Evolutionary conservation across 2,113 vertebrate species (phyloP), one percentile per base, ranked within the genome.

Genomic region (Octodon degus): DNA sequence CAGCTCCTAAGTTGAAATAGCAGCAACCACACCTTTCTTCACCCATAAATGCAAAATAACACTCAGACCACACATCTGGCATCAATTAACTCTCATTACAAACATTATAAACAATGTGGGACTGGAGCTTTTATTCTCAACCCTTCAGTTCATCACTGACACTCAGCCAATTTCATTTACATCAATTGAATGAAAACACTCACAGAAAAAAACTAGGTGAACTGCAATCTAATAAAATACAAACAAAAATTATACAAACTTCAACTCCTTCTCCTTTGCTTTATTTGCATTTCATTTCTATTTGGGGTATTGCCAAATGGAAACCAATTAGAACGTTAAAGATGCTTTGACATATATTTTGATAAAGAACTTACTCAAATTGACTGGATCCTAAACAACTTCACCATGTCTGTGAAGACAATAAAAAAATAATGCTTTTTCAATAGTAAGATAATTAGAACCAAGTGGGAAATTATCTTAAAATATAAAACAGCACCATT

Each of bases 51-150:
- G 40, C n/a, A 83, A 95, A 94, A 84, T 24, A 74, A 40, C 87
- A 58, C 43, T 76, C 12, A 87, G 53, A 93, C 85, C 77, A 90
- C 77, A 95, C 43, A 96, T 91, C 55, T 97, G 95, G 95, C 60
- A 98, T 96, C 67, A 98, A 97, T 97, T 97, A 98, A 91, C 43
- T 96, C 55, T 92, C 30, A 96, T 96, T 97, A 89, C 98, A 98
- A 97, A 94, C 60, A 94, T 20, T 95, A 83, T 37, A 93, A 25
- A 82, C 96, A 89, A 97, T 32, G 95, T 72, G 86, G 25, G 85
- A 87, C 70, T 63, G 27, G 19, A 89, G 8, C 2, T 89, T 96
- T 74, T 83, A 92, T 70, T 90, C 2, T 65, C 76, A 96, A n/a
- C 2, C 6, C 30, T 90, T 60, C 65, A 58, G 55, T 96, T 91